These are phyloP conservation scores for Melikaiella ostensackeni DNA, from an alignment of 2,888 invertebrate genomes.

Conservation along the genomic window DNA sequence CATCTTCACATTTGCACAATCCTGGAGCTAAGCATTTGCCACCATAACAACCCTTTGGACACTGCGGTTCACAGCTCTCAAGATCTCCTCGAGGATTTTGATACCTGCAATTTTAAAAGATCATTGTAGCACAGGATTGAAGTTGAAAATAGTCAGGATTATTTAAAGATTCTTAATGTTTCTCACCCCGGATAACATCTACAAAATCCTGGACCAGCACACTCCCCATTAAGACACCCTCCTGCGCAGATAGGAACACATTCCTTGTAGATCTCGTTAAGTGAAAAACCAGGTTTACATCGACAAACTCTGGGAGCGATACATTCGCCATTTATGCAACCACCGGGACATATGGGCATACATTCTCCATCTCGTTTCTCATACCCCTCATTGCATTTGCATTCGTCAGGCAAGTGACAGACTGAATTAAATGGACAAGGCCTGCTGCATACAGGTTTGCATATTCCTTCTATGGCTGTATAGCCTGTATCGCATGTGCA, in stretches of 20 bases:
- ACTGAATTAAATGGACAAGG: conserved; percentile 80
- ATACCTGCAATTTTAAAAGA: conserved; percentile 60
- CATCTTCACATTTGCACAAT: conserved; percentile 65
- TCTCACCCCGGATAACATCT: conserved; percentile 68
- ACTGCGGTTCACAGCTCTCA: conserved; percentile 65
- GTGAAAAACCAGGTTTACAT: conserved; percentile 66
- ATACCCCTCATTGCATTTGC: conserved; percentile 81
- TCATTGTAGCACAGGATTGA: background rate
- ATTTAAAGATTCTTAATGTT: background rate
- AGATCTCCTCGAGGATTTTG: conserved; percentile 64
- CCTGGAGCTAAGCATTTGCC: conserved; percentile 66
- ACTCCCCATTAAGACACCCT: conserved; percentile 71
- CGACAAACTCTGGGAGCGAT: conserved; percentile 68
- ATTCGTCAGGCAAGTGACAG: conserved; percentile 80
- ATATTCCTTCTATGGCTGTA: conserved; percentile 81
- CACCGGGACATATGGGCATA: conserved; percentile 76
- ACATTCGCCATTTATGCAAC: conserved; percentile 72
- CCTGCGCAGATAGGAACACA: conserved; percentile 72
- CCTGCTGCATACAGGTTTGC: conserved; percentile 80
- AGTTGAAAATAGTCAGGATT: background rate
- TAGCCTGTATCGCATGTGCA: conserved; percentile 83
- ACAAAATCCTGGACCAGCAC: conserved; percentile 70
- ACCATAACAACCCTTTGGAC: conserved; percentile 62
- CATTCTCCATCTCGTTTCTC: conserved; percentile 77
- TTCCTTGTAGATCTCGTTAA: conserved; percentile 60